phyloP scores from a whole-genome alignment of 2,888 invertebrate genomes.

The Epistrophe eligans region DNA sequence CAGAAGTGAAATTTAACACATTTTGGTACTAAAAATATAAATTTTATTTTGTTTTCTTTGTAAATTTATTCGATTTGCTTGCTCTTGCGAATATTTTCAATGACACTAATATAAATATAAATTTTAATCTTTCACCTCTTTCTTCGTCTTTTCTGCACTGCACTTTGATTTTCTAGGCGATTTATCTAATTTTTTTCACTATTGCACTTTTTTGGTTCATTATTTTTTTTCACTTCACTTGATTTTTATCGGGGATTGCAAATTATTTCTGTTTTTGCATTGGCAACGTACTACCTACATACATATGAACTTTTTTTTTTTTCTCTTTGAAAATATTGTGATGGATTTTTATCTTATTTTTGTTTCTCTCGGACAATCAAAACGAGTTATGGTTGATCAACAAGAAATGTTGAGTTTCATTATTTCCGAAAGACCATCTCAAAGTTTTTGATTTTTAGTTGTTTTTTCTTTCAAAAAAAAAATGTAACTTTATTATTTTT shows the following conservation, averaged over 20 bases:
- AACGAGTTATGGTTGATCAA: constrained; percentile 38
- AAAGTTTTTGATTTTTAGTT: constrained; percentile 46
- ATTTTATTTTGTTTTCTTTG: background rate
- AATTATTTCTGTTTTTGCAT: constrained; percentile 53
- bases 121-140: constrained; percentile 50
- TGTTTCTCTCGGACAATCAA: constrained; percentile 40
- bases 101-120: constrained; percentile 68
- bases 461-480: constrained; percentile 7
- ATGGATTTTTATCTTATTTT: constrained; percentile 36
- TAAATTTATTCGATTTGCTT: constrained; percentile 23
- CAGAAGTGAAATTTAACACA: background rate
- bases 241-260: constrained; percentile 51
- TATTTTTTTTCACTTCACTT: constrained; percentile 57
- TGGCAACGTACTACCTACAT: too few relatives aligned
- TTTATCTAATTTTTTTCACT: constrained; percentile 57
- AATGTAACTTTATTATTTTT: background rate
- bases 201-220: constrained; percentile 66
- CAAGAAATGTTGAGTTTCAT: constrained; percentile 28
- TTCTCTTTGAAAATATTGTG: constrained; percentile 17
- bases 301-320: constrained; percentile 8
- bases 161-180: constrained; percentile 26
- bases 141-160: constrained; percentile 13
- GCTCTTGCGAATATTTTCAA: constrained; percentile 57
- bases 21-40: constrained; percentile 33
- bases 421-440: constrained; percentile 30